These are phyloP conservation scores for Rhegmatorhina hoffmannsi DNA, from an alignment of 2,113 vertebrate genomes.

Conservation along the genomic window DNA sequence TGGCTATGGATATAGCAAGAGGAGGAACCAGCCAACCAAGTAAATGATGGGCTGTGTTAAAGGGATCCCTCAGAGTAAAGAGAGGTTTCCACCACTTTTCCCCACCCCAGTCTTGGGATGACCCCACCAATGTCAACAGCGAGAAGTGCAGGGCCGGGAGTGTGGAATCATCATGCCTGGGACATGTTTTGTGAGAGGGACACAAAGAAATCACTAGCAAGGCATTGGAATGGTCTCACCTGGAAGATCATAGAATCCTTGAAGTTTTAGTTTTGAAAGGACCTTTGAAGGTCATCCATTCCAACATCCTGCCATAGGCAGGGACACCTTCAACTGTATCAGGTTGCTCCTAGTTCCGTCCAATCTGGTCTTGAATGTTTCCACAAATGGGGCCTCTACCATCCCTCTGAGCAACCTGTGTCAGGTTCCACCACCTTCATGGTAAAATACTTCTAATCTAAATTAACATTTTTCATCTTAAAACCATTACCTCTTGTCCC, in stretches of 20 bases:
- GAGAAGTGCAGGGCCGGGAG: not conserved
- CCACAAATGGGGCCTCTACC: not conserved
- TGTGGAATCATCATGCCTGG: not conserved
- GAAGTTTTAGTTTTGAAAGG: not conserved
- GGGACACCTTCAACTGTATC: not conserved
- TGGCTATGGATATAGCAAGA: not conserved
- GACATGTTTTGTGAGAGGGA: not conserved
- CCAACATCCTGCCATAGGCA: not conserved
- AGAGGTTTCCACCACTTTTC: not conserved
- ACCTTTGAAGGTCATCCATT: not conserved
- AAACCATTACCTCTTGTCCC: not conserved
- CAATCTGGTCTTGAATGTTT: not conserved
- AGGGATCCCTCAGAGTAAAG: not conserved
- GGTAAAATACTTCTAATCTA: not conserved
- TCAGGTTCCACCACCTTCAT: not conserved
- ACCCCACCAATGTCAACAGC: not conserved
- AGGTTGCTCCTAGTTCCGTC: not conserved
- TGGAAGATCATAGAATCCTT: not conserved
- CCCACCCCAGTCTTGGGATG: not conserved
- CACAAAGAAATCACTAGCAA: not conserved
- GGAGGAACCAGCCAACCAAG: not conserved
- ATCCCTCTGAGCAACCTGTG: not conserved
- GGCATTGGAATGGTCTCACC: not conserved
- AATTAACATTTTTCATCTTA: not conserved
- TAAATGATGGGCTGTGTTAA: not conserved